phyloP scores from a whole-genome alignment of 2,797 vertebrate species.

The Enteromius thamalakanensis region DNA sequence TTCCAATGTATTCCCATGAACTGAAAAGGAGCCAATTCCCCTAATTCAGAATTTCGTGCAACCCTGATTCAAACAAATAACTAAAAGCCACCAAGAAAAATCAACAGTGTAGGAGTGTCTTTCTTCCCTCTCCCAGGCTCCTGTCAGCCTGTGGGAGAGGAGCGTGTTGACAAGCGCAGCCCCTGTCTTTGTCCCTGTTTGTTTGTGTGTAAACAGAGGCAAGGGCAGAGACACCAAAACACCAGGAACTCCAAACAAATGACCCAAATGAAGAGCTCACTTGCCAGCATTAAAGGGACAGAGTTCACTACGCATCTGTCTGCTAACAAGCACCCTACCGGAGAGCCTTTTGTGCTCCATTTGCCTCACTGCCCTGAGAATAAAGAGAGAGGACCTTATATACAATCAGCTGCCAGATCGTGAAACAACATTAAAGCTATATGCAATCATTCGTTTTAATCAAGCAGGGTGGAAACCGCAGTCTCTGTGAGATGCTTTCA shows the following conservation, averaged over 20 bases:
- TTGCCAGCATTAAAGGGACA: conserved; percentile 34
- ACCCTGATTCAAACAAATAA: background rate
- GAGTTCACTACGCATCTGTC: conserved; percentile 31
- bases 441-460: conserved; percentile 8
- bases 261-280: conserved; percentile 40
- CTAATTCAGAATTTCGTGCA: background rate
- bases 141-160: conserved; percentile 31
- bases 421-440: background rate
- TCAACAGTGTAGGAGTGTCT: background rate
- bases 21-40: background rate
- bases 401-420: background rate
- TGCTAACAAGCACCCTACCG: conserved; percentile 30
- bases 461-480: conserved; percentile 4
- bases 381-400: background rate
- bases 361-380: conserved; percentile 10
- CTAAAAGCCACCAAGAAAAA: conserved; percentile 16
- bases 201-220: conserved; percentile 51
- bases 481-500: conserved; percentile 10
- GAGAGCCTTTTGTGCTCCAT: conserved; percentile 42
- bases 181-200: conserved; percentile 47
- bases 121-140: conserved; percentile 25
- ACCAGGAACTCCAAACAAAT: conserved; percentile 43
- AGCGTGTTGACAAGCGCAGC: conserved; percentile 36
- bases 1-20: background rate
- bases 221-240: conserved; percentile 29